Conservation (phyloP, 2,888 invertebrate species). For the Tiliacea aurago region DNA sequence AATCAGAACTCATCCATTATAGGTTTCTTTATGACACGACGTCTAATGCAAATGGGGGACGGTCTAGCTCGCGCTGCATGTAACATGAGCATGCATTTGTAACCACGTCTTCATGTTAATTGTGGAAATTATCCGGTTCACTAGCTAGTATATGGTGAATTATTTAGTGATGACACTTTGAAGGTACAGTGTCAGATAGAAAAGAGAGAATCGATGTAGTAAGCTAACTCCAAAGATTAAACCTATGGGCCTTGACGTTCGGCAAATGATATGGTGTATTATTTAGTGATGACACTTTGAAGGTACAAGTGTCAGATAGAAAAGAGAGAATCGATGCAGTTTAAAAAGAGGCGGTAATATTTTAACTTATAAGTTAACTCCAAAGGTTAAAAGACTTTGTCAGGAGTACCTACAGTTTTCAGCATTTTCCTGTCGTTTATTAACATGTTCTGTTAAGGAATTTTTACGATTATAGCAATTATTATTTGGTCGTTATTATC, state of each 20-base stretch:
- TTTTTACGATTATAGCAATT: neutral
- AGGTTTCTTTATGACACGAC: constrained; percentile 46
- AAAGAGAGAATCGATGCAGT: neutral
- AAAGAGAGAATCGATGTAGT: neutral
- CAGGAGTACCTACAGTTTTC: neutral
- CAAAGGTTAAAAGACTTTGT: neutral
- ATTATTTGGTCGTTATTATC: neutral
- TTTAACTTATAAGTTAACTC: no score
- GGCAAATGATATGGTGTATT: constrained; percentile 16
- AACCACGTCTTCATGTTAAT: constrained; percentile 80
- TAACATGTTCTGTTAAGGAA: neutral
- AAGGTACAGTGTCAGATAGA: no score
- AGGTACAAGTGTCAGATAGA: no score
- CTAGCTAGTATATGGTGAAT: constrained; percentile 57
- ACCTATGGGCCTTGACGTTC: no score
- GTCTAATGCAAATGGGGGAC: constrained; percentile 71
- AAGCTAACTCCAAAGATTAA: no score
- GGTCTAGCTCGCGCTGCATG: constrained; percentile 74
- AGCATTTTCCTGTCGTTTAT: neutral
- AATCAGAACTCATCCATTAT: constrained; percentile 42
- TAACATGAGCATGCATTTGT: constrained; percentile 82
- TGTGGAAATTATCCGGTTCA: constrained; percentile 79
- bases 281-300: constrained; percentile 12
- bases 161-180: constrained; percentile 15
- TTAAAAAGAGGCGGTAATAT: neutral